Conservation (phyloP, 1,140 invertebrate species). For the Drosophila rufa region DNA sequence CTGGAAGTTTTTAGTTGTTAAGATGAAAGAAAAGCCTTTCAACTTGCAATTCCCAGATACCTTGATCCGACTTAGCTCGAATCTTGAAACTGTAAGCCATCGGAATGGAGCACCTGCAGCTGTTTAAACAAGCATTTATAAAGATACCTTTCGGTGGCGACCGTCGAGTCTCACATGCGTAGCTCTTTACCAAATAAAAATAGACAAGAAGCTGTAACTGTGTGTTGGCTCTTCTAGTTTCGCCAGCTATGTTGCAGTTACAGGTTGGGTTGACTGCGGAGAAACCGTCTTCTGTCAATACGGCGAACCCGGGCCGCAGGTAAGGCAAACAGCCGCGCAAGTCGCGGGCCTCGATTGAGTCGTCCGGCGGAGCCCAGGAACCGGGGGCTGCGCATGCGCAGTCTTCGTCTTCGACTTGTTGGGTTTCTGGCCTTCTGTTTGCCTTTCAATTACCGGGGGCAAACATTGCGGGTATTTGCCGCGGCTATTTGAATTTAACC, state of each 20-base stretch:
- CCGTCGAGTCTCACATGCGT: constrained; percentile 21
- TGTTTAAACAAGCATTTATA: constrained; percentile 32
- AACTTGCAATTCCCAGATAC: neutral
- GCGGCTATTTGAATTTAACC: constrained; percentile 68
- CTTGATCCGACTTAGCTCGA: neutral
- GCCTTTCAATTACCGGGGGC: constrained; percentile 67
- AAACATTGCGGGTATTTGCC: constrained; percentile 69
- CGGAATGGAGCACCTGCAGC: constrained; percentile 32
- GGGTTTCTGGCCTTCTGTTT: constrained; percentile 43
- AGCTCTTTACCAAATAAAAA: constrained; percentile 69
- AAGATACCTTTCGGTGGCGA: constrained; percentile 14
- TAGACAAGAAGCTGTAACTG: constrained; percentile 77
- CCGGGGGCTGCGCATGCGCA: constrained; percentile 59
- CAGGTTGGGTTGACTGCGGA: constrained; percentile 51
- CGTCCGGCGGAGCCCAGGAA: constrained; percentile 43
- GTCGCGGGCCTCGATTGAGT: constrained; percentile 54
- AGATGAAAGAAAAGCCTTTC: neutral
- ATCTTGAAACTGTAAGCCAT: neutral
- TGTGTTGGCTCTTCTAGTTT: constrained; percentile 22
- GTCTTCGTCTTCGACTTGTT: constrained; percentile 44
- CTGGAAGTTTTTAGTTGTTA: too few species aligned
- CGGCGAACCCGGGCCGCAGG: constrained; percentile 24
- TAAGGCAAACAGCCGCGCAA: constrained; percentile 4
- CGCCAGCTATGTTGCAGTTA: constrained; percentile 27
- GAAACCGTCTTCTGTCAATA: constrained; percentile 68